phyloP scores from a whole-genome alignment of 2,797 vertebrate species.

The Dryobates pubescens region DNA sequence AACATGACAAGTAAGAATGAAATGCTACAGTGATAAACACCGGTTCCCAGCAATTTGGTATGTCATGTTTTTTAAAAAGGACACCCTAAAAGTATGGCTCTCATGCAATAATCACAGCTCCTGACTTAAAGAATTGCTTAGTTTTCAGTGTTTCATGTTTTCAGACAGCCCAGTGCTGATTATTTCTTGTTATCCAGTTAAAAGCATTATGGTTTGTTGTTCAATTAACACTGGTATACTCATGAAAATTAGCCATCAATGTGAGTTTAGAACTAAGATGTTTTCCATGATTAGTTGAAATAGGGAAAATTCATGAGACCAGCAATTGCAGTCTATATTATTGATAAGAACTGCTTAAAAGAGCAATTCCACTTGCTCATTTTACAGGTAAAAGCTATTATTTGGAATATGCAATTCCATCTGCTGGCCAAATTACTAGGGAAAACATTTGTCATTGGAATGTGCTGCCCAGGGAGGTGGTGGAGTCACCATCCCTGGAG shows the following conservation, averaged over 20 bases:
- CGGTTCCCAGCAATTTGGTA: slow-evolving; percentile 58
- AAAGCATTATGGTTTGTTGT: slow-evolving; percentile 71
- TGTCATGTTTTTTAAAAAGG: slow-evolving; percentile 61
- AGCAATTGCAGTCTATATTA: slow-evolving; percentile 69
- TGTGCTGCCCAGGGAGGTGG: too few species aligned
- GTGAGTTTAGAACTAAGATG: slow-evolving; percentile 73
- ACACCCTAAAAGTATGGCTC: slow-evolving; percentile 38
- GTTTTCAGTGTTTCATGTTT: slow-evolving; percentile 57
- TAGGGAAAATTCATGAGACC: slow-evolving; percentile 60
- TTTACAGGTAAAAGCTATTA: slow-evolving; percentile 41
- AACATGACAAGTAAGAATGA: slow-evolving; percentile 60
- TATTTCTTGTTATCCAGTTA: slow-evolving; percentile 71
- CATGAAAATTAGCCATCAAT: slow-evolving; percentile 74
- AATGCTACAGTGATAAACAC: slow-evolving; percentile 35
- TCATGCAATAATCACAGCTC: slow-evolving; percentile 69
- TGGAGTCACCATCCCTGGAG: too few species aligned
- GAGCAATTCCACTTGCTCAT: slow-evolving; percentile 63
- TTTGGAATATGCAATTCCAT: slow-evolving; percentile 40
- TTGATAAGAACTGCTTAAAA: slow-evolving; percentile 66
- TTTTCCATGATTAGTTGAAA: slow-evolving; percentile 72
- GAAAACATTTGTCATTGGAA: too few species aligned
- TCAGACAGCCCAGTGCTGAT: slow-evolving; percentile 56
- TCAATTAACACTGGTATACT: slow-evolving; percentile 76
- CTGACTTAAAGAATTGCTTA: slow-evolving; percentile 65
- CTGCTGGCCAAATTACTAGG: background rate